These are phyloP conservation scores for Nothocercus julius DNA, from an alignment of 2,113 vertebrate genomes.

Conservation along the genomic window DNA sequence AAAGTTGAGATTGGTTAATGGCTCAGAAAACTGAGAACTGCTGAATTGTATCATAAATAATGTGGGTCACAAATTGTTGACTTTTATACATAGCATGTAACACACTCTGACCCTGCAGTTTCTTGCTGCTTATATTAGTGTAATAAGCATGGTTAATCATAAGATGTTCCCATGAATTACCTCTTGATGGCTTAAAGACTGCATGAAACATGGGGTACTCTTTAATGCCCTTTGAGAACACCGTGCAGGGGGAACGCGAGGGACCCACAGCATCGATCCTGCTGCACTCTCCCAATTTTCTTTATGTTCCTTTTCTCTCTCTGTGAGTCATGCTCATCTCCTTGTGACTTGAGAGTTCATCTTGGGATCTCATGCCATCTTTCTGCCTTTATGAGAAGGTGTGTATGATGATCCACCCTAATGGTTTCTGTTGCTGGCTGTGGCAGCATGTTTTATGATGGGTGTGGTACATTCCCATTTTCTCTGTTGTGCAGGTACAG, in stretches of 20 bases:
- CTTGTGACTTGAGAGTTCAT: constrained; percentile 70
- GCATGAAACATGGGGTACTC: neutral
- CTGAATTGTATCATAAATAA: neutral
- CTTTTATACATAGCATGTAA: neutral
- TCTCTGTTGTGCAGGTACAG: constrained; percentile 70
- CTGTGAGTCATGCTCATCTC: constrained; percentile 50
- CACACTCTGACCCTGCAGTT: neutral
- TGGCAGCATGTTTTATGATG: constrained; percentile 83
- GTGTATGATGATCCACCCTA: constrained; percentile 80
- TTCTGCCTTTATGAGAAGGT: constrained; percentile 78
- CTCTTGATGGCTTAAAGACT: neutral
- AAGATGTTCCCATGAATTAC: neutral
- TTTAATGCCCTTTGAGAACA: neutral
- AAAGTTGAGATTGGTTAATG: accelerated
- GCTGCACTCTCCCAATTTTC: constrained; percentile 8
- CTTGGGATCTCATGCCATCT: constrained; percentile 62
- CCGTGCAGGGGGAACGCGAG: accelerated
- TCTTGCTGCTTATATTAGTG: neutral
- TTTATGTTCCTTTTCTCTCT: neutral
- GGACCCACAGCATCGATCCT: neutral
- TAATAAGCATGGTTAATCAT: neutral
- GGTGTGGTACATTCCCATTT: constrained; percentile 79
- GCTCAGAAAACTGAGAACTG: neutral
- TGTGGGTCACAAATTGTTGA: neutral
- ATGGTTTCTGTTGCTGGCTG: constrained; percentile 85